phyloP scores from a whole-genome alignment of 2,888 invertebrate genomes.

The Uropetala carovei region DNA sequence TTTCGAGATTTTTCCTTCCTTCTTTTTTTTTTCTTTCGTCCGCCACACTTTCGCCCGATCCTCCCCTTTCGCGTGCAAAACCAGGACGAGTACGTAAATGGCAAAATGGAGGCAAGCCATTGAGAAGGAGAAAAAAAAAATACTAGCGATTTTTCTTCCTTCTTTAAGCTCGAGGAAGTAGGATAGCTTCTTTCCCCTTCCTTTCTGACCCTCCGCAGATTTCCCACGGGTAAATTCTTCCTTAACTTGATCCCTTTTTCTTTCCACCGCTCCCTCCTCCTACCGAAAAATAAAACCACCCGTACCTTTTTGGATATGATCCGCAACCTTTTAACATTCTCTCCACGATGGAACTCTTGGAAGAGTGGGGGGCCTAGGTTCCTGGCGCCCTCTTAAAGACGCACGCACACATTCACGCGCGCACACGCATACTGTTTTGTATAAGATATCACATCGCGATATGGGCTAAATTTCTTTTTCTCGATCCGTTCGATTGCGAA shows the following conservation, averaged over 20 bases:
- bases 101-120: not conserved
- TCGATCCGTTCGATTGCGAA: no score
- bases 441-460: no score
- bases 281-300: not conserved
- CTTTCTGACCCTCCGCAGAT: not conserved
- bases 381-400: no score
- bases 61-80: not conserved
- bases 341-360: no score
- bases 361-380: no score
- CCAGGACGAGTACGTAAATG: not conserved
- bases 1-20: not conserved
- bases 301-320: not conserved
- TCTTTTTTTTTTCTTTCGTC: not conserved
- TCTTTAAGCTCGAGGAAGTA: not conserved
- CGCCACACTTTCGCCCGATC: not conserved
- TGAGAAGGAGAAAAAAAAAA: not conserved
- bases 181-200: not conserved
- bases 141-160: not conserved
- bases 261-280: not conserved
- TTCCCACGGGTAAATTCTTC: conserved; percentile 45
- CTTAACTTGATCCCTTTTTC: not conserved
- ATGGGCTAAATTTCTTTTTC: no score
- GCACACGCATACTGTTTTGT: no score
- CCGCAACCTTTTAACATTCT: not conserved
- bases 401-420: no score